Evolutionary conservation across 1,140 invertebrate genomes (phyloP), one percentile per base, ranked within the genome.

Genomic region (Maniola jurtina): DNA sequence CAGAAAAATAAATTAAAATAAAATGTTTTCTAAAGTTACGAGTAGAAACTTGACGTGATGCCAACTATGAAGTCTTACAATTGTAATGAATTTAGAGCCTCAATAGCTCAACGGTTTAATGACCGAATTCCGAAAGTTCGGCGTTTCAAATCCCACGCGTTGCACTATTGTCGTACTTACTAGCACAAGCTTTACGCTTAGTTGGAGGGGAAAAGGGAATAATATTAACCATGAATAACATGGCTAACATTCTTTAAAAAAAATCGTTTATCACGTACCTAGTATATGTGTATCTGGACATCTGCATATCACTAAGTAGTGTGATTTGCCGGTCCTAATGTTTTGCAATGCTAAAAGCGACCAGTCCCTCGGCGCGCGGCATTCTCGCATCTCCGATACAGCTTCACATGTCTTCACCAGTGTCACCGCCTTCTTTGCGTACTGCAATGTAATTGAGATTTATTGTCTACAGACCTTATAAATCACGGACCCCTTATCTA

Each of bases 351-450:
- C 97, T 59, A 98, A 88, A 52, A 98, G 89, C 6, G 97, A 97
- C 97, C 97, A 98, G 81, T 98, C 97, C 69, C 96, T 93, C 0
- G 96, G 96, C 38, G 95, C 93, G 74, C 96, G 93, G 82, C 97
- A 98, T 77, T 97, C 94, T 71, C 97, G 92, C 94, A 98, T 97
- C 84, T 97, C 96, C 3, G 94, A 93, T 7, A 96, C 96, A 2
- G 96, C 95, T 90, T 98, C 97, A 88, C 97, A 98, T 11, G 97
- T 97, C 91, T 98, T 98, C 69, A 98, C 96, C 68, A 98, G 85
- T 16, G 97, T 98, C 68, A 98, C 92, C 10, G 96, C 96, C 91
- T 92, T 92, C 93, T 96, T 92, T 35, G 91, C 89, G 56, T 88
- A 91, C 90, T 92, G 81, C 6, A 57, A 88, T 81, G 40, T 55